Conservation (phyloP, 2,888 invertebrate species). For the Synanthedon tipuliformis region DNA sequence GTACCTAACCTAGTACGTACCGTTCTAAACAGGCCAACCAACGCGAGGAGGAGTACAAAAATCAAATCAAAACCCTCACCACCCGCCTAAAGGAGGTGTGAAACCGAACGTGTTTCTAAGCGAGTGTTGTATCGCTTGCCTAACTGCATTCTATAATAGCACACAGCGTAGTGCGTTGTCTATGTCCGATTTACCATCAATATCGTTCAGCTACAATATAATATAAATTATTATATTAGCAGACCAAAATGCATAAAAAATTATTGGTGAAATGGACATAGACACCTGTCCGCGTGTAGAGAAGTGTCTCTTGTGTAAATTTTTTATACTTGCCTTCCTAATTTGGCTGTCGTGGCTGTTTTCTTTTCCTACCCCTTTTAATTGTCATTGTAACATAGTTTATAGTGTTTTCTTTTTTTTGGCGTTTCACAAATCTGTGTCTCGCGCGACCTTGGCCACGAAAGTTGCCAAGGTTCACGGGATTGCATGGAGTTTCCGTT, state of each 20-base stretch:
- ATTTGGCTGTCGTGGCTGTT: slow-evolving; percentile 41
- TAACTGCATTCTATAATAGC: slow-evolving; percentile 52
- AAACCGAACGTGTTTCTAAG: slow-evolving; percentile 39
- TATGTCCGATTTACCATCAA: slow-evolving; percentile 27
- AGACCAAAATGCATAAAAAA: not conserved
- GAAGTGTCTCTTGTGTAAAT: slow-evolving; percentile 31
- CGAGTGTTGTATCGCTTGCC: slow-evolving; percentile 53
- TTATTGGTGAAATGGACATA: slow-evolving; percentile 33
- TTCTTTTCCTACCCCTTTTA: slow-evolving; percentile 22
- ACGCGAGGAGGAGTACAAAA: slow-evolving; percentile 99
- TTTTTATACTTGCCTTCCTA: slow-evolving; percentile 21
- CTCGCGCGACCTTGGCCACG: not conserved
- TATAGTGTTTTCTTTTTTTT: slow-evolving; percentile 12
- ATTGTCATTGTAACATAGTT: slow-evolving; percentile 23
- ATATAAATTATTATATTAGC: not conserved
- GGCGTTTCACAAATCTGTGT: slow-evolving; percentile 25
- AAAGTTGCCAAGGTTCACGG: slow-evolving; percentile 15
- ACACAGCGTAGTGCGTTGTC: slow-evolving; percentile 31
- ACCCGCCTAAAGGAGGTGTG: slow-evolving; percentile 99
- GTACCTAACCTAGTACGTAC: slow-evolving; percentile 33
- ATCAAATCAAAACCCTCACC: slow-evolving; percentile 98
- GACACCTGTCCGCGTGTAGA: slow-evolving; percentile 29
- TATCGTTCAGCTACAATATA: slow-evolving; percentile 1
- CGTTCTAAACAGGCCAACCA: slow-evolving; percentile 88
- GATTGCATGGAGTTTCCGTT: slow-evolving; percentile 52